Conservation (phyloP, 2,888 invertebrate genomes). For the Heliconius hortense region DNA sequence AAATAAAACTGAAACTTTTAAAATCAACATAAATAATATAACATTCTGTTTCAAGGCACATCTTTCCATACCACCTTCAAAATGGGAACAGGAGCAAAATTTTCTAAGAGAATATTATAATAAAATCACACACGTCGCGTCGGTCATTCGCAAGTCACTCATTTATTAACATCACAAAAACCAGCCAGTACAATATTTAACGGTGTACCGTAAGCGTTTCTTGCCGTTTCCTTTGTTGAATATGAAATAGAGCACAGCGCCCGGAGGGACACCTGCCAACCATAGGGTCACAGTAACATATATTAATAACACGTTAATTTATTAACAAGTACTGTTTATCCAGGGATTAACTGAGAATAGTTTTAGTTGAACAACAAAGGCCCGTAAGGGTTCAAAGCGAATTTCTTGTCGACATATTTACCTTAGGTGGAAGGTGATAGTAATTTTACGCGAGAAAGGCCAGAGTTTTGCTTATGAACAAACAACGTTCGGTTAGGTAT, state of each 20-base stretch:
- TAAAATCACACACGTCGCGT: slow-evolving; percentile 60
- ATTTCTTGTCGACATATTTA: slow-evolving; percentile 82
- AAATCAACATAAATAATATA: not conserved
- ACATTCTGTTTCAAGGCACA: not conserved
- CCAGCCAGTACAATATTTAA: slow-evolving; percentile 73
- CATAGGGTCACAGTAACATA: slow-evolving; percentile 76
- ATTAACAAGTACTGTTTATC: slow-evolving; percentile 81
- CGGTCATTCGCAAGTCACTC: slow-evolving; percentile 57
- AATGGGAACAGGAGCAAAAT: slow-evolving; percentile 35
- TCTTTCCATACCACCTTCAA: not conserved
- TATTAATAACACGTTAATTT: slow-evolving; percentile 82
- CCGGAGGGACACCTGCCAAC: slow-evolving; percentile 77
- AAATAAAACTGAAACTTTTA: too few relatives aligned
- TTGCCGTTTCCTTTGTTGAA: slow-evolving; percentile 73
- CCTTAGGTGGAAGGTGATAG: slow-evolving; percentile 79
- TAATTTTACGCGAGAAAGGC: slow-evolving; percentile 80
- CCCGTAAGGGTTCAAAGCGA: slow-evolving; percentile 80
- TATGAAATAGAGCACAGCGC: slow-evolving; percentile 64
- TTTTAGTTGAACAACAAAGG: slow-evolving; percentile 82
- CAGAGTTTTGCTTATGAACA: slow-evolving; percentile 63
- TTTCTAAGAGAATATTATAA: slow-evolving; percentile 38
- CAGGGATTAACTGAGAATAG: slow-evolving; percentile 81
- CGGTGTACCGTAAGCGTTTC: slow-evolving; percentile 72
- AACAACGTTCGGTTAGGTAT: slow-evolving; percentile 55
- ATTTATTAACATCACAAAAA: slow-evolving; percentile 75